phyloP scores from a whole-genome alignment of 1,140 invertebrate genomes.

The Trichonephila clavata region DNA sequence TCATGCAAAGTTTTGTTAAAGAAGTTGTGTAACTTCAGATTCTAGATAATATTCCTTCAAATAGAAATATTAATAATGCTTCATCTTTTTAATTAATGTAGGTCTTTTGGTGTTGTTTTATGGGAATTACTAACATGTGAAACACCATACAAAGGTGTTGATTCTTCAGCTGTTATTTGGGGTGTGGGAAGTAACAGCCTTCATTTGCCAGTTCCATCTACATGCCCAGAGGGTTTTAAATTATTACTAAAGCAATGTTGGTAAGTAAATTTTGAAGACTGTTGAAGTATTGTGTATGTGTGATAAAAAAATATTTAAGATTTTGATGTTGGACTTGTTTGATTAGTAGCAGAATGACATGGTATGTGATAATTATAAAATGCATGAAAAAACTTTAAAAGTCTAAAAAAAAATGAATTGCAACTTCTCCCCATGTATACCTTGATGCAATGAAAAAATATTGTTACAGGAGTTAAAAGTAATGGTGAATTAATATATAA shows the following conservation, averaged over 20 bases:
- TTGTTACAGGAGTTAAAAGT: too few relatives aligned
- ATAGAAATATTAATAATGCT: not conserved
- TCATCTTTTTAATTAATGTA: conserved; percentile 78
- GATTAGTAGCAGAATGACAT: too few relatives aligned
- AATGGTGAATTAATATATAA: too few relatives aligned
- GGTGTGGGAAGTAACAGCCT: conserved; percentile 97
- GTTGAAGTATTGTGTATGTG: too few relatives aligned
- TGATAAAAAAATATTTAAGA: not conserved
- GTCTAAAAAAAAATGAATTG: too few relatives aligned
- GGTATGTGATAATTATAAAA: too few relatives aligned
- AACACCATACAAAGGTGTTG: conserved; percentile 97
- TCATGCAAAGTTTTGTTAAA: too few relatives aligned
- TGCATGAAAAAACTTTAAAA: too few relatives aligned
- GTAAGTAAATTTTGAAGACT: conserved; percentile 79
- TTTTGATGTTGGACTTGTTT: not conserved
- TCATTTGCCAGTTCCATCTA: conserved; percentile 92
- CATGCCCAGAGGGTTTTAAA: conserved; percentile 89
- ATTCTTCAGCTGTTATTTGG: conserved; percentile 98
- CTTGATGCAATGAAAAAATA: too few relatives aligned
- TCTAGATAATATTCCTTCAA: not conserved
- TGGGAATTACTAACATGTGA: conserved; percentile 98
- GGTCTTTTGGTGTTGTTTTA: conserved; percentile 97
- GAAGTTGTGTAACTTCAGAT: too few relatives aligned
- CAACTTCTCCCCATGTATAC: too few relatives aligned
- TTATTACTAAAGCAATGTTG: conserved; percentile 96